phyloP scores from a whole-genome alignment of 2,113 vertebrate genomes.

The Gasterosteus aculeatus region DNA sequence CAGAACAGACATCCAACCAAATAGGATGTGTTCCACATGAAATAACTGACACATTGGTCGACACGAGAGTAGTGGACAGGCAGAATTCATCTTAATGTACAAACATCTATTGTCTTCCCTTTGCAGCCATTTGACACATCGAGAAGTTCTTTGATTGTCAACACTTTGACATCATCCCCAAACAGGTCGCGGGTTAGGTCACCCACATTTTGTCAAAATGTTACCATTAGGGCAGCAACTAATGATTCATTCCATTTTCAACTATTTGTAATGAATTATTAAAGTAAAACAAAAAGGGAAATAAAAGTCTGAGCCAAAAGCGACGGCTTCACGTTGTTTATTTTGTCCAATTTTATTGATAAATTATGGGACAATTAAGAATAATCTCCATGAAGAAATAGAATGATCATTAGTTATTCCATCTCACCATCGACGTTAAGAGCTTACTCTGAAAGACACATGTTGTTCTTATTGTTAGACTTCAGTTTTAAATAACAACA shows the following conservation, averaged over 20 bases:
- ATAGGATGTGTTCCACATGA: constrained; percentile 14
- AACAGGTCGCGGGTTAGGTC: too few species aligned
- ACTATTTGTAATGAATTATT: too few species aligned
- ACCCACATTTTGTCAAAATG: too few species aligned
- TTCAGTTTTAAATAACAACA: neutral
- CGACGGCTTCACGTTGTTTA: too few species aligned
- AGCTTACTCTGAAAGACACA: neutral
- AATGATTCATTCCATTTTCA: too few species aligned
- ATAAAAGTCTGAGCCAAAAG: too few species aligned
- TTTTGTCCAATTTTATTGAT: neutral
- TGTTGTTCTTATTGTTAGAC: neutral
- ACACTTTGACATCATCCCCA: neutral
- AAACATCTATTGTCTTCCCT: neutral
- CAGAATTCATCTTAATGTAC: neutral
- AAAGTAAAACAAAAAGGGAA: too few species aligned
- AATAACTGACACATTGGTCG: neutral
- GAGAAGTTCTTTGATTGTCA: neutral
- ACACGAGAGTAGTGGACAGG: neutral
- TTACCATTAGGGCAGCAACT: neutral
- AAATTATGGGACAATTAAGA: neutral
- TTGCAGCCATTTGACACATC: neutral
- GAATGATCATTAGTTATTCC: neutral
- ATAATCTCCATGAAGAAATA: neutral
- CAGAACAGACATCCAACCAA: constrained; percentile 21
- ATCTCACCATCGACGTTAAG: neutral